Evolutionary conservation across 64 coral and sea anemone genomes (phyloP), one percentile per base, ranked within the genome.

Genomic region (Montipora capricornis): DNA sequence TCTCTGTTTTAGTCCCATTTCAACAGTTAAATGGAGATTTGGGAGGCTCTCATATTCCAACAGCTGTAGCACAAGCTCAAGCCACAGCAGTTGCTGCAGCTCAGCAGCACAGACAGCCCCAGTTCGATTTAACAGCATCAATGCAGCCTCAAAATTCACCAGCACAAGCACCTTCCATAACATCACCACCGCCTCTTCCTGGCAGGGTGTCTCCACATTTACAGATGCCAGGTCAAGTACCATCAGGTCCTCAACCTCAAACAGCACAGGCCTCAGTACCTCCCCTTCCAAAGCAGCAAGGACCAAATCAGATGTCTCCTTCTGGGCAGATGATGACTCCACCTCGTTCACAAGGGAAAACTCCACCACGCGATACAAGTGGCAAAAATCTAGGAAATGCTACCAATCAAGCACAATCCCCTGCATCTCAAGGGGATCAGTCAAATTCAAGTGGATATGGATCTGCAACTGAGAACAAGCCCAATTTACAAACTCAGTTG

Each of bases 1-100:
- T 66, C 37, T 57, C 52, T 91, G 2, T 58, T 91, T 11, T 45
- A 91, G 95, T 76, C 10, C 68, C 85, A 78, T 99, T 99, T 80
- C 83, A 81, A 68, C 91, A 96, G 80, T 85, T 99, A 68, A 99
- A 99, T 92, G 98, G 98, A 75, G 98, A 99, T 20, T 89, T 92
- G 46, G 57, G 61, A 3, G 52, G 7, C 61, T 82, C 62, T 55
- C 92, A 88, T 76, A 89, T 79, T 45, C 73, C 86, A 7, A 74
- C 83, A 69, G 68, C 94, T 2, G 88, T 51, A 79, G 74, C 67
- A 71, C 62, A 79, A 5, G 89, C 97, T 9, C 94, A 98, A 82
- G 91, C 89, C 14, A 76, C 82, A 81, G 87, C 98, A 77, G 89
- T 96, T 80, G 94, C 90, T 17, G 92, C 75, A 81, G 89, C 95